Percentiles rank a stretch among this genome's conserved stretches.
phyloP scores from a whole-genome alignment of 2,797 vertebrate genomes.

The Cirrhinus molitorella region DNA sequence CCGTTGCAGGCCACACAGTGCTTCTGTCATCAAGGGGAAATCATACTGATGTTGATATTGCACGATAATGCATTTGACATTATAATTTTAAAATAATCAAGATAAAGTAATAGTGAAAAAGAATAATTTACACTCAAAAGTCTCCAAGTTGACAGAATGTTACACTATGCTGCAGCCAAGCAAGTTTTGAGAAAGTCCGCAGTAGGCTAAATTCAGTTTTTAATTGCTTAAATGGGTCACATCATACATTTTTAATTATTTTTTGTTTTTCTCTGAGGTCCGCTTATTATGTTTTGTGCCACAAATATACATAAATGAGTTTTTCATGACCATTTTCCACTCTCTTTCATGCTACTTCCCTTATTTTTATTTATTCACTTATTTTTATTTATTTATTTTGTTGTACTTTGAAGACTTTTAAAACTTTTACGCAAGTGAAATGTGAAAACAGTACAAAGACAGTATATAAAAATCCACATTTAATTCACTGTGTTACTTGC shows the following conservation, averaged over 20 bases:
- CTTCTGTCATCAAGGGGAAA: slow-evolving; percentile 7
- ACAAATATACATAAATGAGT: background rate
- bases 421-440: background rate
- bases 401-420: background rate
- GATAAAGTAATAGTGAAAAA: slow-evolving; percentile 14
- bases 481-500: background rate
- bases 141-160: background rate
- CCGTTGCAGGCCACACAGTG: slow-evolving; percentile 16
- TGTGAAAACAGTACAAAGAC: background rate
- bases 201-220: background rate
- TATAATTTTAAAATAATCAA: slow-evolving; percentile 68
- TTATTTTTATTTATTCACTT: background rate
- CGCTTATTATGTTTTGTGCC: background rate
- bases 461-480: background rate
- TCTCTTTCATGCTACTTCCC: background rate
- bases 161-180: background rate
- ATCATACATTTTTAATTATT: no score
- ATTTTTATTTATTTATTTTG: background rate
- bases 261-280: background rate
- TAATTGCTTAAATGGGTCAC: background rate
- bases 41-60: slow-evolving; percentile 31
- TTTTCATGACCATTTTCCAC: background rate
- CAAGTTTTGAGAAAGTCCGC: no score
- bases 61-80: slow-evolving; percentile 21
- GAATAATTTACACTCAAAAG: slow-evolving; percentile 7